Percentiles rank a stretch among this genome's conserved stretches.
Evolutionary conservation across 2,888 invertebrate species (phyloP).

Genomic region (Polydrusus pterygomalis): DNA sequence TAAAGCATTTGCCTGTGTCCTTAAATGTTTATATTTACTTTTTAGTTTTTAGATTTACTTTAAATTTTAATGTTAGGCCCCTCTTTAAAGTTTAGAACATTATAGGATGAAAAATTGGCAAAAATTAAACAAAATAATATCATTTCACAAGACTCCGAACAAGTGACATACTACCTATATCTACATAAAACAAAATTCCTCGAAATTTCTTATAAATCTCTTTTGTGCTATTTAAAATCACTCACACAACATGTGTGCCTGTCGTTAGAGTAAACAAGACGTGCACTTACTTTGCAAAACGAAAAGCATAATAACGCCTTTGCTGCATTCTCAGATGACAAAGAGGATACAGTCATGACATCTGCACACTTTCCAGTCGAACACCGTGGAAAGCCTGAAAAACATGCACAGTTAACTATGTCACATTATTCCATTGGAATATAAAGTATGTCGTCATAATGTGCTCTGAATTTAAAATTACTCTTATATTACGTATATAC

Average conservation of each 20-base stretch:
- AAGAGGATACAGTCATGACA: slow-evolving; percentile 28
- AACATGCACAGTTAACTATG: slow-evolving; percentile 32
- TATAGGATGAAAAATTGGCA: too few species aligned
- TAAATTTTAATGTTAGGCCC: too few species aligned
- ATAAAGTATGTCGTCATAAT: slow-evolving; percentile 9
- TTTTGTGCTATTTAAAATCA: slow-evolving; percentile 47
- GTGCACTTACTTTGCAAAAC: slow-evolving; percentile 45
- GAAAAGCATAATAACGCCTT: slow-evolving; percentile 41
- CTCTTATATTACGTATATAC: not conserved
- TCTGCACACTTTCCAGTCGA: slow-evolving; percentile 29
- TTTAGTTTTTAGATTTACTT: too few species aligned
- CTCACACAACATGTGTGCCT: slow-evolving; percentile 46
- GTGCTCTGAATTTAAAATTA: slow-evolving; percentile 2
- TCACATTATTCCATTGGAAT: slow-evolving; percentile 24
- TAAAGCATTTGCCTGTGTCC: slow-evolving; percentile 4
- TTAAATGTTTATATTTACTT: slow-evolving; percentile 10
- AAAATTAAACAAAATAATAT: too few species aligned
- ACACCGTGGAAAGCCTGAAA: slow-evolving; percentile 19
- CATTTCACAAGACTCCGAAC: not conserved
- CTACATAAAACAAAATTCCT: slow-evolving; percentile 7
- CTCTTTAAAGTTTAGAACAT: not conserved
- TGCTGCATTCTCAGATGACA: slow-evolving; percentile 28
- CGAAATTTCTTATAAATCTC: slow-evolving; percentile 39
- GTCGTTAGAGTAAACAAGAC: slow-evolving; percentile 52
- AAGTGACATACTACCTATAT: not conserved